Base-by-base conservation (phyloP, 2,797 vertebrate species). In the Staurois parvus region DNA sequence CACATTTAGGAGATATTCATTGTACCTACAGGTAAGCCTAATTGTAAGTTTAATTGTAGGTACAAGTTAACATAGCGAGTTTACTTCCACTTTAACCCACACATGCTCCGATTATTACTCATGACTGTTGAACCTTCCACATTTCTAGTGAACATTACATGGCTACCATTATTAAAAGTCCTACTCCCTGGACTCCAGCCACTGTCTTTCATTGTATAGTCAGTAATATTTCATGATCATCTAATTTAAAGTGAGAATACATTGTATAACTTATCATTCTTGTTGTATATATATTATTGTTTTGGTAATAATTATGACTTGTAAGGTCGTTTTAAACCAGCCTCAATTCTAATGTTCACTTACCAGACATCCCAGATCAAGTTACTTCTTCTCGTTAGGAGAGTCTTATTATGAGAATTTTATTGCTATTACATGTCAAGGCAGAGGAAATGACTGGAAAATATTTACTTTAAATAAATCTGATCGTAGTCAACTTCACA, bases 401-500 rank as follows among this genome's bases (percentile, higher is more conserved):
- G 30, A 74, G 40, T 66, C 85, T 88, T 83, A 83, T 84, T 56
- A 83, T 13, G 1, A 64, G 67, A 85, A 73, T 72, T 40, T 83
- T 72, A 75, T 19, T 89, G 45, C 83, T 77, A 29, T 89, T 84
- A 81, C 52, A 29, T n/a, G 12, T 88, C 84, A 70, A 83, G 73
- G 52, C 86, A 83, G 56, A 76, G 75, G 84, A 85, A 21, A 59
- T 52, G 74, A 82, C 37, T 72, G 9, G 76, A 56, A 91, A 78
- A 75, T 72, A 72, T 85, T 80, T 87, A 30, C 88, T 84, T 89
- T 88, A 42, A n/a, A 30, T 77, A 88, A 86, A 88, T 81, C 73
- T 81, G 64, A 72, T 76, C 83, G 70, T 80, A 88, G 67, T 40
- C 86, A 91, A 88, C 88, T 90, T 89, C 86, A 86, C 89, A 86